phyloP scores from a whole-genome alignment of 2,797 vertebrate genomes.

The Centropyge bicolor region DNA sequence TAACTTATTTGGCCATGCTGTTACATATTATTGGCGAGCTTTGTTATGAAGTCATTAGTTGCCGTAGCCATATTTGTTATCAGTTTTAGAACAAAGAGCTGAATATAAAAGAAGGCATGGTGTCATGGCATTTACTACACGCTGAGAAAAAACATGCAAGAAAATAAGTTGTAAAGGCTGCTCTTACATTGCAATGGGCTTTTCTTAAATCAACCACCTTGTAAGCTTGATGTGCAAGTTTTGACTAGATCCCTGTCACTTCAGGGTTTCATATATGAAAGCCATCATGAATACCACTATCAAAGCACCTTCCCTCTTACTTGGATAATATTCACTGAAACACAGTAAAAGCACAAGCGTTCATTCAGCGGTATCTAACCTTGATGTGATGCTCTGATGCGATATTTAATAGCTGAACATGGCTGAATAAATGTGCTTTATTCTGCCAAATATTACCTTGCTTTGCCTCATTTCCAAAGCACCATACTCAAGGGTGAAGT shows the following conservation, averaged over 20 bases:
- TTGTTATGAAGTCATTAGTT: conserved; percentile 27
- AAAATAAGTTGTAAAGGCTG: conserved; percentile 15
- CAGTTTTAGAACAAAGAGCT: conserved; percentile 30
- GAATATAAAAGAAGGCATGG: conserved; percentile 25
- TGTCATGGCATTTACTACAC: conserved; percentile 17
- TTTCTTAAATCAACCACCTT: conserved; percentile 46
- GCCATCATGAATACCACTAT: conserved; percentile 33
- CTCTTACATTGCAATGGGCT: conserved; percentile 17
- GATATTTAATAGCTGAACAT: conserved; percentile 11
- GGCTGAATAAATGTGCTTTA: conserved; percentile 8
- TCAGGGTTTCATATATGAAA: conserved; percentile 37
- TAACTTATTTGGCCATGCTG: conserved; percentile 12
- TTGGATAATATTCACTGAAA: conserved; percentile 37
- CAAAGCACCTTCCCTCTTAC: conserved; percentile 33
- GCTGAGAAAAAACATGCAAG: conserved; percentile 6
- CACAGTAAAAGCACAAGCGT: background rate
- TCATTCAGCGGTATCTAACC: conserved; percentile 1
- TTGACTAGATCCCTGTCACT: conserved; percentile 36
- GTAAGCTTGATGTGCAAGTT: conserved; percentile 37
- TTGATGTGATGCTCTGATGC: conserved; percentile 2
- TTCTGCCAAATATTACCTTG: conserved; percentile 18
- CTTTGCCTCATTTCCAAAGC: conserved; percentile 22
- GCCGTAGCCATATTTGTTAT: background rate
- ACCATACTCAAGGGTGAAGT: conserved; percentile 12
- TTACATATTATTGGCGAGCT: conserved; percentile 20